Base-by-base conservation (phyloP, 2,797 vertebrate species). In the Lacerta viridis region DNA sequence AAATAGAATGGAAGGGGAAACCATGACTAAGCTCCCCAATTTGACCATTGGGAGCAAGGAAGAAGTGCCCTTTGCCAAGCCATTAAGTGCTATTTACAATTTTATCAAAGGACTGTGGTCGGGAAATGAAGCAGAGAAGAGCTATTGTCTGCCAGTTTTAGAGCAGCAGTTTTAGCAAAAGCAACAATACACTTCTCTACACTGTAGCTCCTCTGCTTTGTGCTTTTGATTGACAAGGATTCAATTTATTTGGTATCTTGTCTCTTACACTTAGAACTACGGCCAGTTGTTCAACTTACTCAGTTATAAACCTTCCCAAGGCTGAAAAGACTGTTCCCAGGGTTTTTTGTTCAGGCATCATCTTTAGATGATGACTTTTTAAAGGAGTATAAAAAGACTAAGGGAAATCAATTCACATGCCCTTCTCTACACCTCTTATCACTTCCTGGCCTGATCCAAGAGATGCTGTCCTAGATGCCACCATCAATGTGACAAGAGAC, bases 51-150 rank as follows among this genome's bases (percentile, higher is more conserved):
- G 55, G 13, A 71, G 29, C 7, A 86, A 17, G 8, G 36, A 1
- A 3, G 64, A 23, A 64, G 1, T 43, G 10, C 23, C 25, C 11
- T 55, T 66, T 15, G 36, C 61, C 4, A 1, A 85, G 33, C 55
- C n/a, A 77, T 23, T 66, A 39, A 50, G 50, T 23, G 80, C 61
- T 88, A 55, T 77, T 85, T 46, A 41, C n/a, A 13, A 20, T 33
- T 46, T 9, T 68, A 29, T 68, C 41, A 77, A 17, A 43, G 50
- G 17, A 64, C 15, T 50, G 41, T 64, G 61, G 61, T 61, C 43
- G 68, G n/a, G 4, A 66, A 83, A 77, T 61, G 66, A 55, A 79
- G 29, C 59, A 87, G 68, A 87, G 71, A 46, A 18, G 25, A 77
- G 41, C 43, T 25, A 11, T 55, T 4, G 33, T 71, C 43, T 39